Percentiles rank a stretch among this genome's conserved stretches.
Evolutionary conservation across 2,797 vertebrate genomes (phyloP).

Genomic region (Spheniscus humboldti): DNA sequence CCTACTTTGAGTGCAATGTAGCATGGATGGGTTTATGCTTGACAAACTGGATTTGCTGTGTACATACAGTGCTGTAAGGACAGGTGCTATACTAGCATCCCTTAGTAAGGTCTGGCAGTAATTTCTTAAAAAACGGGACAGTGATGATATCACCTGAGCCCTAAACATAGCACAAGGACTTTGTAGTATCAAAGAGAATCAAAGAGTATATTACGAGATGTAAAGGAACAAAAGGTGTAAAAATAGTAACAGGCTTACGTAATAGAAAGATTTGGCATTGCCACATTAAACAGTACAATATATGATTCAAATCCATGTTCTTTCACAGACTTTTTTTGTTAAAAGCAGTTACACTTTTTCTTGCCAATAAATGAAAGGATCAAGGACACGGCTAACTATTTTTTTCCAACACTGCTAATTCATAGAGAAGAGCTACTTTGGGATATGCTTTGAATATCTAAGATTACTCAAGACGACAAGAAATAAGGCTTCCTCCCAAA

Average conservation of each 20-base stretch:
- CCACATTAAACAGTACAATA: not conserved
- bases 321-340: not conserved
- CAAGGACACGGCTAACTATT: not conserved
- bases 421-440: not conserved
- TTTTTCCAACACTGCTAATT: not conserved
- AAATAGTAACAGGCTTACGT: not conserved
- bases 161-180: not conserved
- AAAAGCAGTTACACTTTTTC: not conserved
- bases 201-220: not conserved
- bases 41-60: not conserved
- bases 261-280: not conserved
- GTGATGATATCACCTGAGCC: not conserved
- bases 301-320: not conserved
- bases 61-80: not conserved
- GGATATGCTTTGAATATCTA: not conserved
- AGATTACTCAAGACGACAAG: not conserved
- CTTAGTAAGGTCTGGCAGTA: not conserved
- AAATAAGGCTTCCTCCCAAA: not conserved
- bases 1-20: not conserved
- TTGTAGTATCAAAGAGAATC: not conserved
- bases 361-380: not conserved
- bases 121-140: not conserved
- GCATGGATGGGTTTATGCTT: not conserved
- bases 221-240: not conserved
- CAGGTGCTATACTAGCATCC: not conserved